Percentiles rank a stretch among this genome's conserved stretches.
phyloP scores from a whole-genome alignment of 2,113 vertebrate genomes.

The Isichthys henryi region DNA sequence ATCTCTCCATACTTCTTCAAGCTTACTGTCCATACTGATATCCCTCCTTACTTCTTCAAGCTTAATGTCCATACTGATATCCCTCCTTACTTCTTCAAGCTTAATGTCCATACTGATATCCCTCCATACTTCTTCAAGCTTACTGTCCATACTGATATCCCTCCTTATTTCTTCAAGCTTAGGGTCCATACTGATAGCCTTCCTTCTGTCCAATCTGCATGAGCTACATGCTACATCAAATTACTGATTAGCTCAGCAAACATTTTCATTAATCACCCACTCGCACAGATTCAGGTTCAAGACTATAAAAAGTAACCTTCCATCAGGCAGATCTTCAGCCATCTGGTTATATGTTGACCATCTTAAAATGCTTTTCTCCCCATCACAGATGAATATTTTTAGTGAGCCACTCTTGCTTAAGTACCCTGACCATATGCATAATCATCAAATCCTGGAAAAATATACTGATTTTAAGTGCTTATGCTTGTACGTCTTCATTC shows the following conservation, averaged over 20 bases:
- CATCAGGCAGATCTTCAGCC: background rate
- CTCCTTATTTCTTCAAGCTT: background rate
- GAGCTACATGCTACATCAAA: background rate
- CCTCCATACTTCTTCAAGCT: background rate
- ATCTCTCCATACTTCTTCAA: background rate
- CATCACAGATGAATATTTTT: conserved; percentile 2
- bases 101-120: background rate
- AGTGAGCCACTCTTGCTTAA: background rate
- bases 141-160: background rate
- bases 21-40: too few relatives aligned
- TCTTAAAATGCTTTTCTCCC: background rate
- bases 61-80: background rate
- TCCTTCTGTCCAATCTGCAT: background rate
- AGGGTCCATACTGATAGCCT: background rate
- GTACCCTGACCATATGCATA: background rate
- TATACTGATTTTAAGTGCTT: background rate
- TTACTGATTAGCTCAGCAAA: background rate
- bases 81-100: background rate
- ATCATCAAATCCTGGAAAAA: background rate
- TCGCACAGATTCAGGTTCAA: background rate
- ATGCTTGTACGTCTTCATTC: background rate
- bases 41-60: background rate
- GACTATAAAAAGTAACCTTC: background rate
- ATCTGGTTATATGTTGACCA: background rate
- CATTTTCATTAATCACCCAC: background rate